phyloP scores from a whole-genome alignment of 2,797 vertebrate genomes.

The Neopelma chrysocephalum region DNA sequence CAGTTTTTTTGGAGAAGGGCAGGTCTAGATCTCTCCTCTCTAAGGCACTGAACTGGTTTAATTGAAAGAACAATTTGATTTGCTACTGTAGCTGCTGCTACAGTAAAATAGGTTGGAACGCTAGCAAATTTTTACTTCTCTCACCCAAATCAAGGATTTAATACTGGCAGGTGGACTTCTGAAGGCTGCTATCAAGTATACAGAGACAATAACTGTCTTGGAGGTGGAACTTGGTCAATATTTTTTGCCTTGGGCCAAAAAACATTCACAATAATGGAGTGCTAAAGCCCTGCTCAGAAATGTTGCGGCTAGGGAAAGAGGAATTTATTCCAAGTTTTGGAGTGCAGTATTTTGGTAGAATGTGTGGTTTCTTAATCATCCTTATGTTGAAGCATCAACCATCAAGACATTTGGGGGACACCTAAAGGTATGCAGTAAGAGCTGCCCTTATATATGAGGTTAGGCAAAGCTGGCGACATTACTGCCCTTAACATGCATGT shows the following conservation, averaged over 20 bases:
- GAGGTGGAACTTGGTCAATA: conserved; percentile 77
- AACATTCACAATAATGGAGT: conserved; percentile 74
- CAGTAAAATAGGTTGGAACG: conserved; percentile 68
- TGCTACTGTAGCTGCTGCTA: conserved; percentile 69
- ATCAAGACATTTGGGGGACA: conserved; percentile 17
- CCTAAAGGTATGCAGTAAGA: background rate
- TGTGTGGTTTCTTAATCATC: conserved; percentile 61
- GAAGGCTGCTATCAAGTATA: conserved; percentile 79
- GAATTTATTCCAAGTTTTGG: conserved; percentile 66
- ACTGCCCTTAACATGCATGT: background rate
- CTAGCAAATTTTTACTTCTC: conserved; percentile 73
- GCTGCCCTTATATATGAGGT: background rate
- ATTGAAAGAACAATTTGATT: conserved; percentile 80
- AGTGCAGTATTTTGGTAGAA: conserved; percentile 48
- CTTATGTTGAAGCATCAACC: conserved; percentile 46
- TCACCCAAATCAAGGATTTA: conserved; percentile 77
- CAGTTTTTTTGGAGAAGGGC: background rate
- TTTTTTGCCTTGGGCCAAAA: conserved; percentile 78
- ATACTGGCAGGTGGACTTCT: conserved; percentile 75
- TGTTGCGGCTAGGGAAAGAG: conserved; percentile 49
- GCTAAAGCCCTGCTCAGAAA: conserved; percentile 59
- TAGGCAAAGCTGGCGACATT: background rate
- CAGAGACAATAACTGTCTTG: conserved; percentile 80
- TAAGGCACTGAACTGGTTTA: conserved; percentile 68
- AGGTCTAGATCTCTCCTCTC: conserved; percentile 55